Conservation (phyloP, 92 coral and sea anemone species). For the Zoanthus gigantus region DNA sequence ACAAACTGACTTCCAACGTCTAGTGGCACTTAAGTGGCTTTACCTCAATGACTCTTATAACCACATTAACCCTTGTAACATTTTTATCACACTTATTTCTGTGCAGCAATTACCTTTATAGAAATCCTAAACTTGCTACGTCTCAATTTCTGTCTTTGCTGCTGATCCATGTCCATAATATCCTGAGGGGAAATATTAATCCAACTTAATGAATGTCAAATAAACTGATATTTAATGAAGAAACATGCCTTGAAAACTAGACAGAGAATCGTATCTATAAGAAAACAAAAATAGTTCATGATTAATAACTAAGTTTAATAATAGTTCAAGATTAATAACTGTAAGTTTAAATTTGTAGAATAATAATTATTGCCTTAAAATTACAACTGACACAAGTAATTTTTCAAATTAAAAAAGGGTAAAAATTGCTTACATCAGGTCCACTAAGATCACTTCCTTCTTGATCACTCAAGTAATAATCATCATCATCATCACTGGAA, state of each 20-base stretch:
- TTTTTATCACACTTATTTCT: background rate
- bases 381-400: background rate
- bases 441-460: conserved; percentile 95
- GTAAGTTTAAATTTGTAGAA: background rate
- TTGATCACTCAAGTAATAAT: conserved; percentile 88
- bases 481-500: conserved; percentile 98
- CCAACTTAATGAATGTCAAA: too few relatives aligned
- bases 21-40: too few relatives aligned
- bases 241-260: too few relatives aligned
- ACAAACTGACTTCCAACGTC: too few relatives aligned
- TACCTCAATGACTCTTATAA: background rate
- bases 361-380: too few relatives aligned
- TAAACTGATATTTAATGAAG: too few relatives aligned
- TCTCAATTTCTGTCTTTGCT: conserved; percentile 70
- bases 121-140: conserved; percentile 84
- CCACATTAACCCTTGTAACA: background rate
- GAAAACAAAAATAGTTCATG: too few relatives aligned
- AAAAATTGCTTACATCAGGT: conserved; percentile 72
- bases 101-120: conserved; percentile 56
- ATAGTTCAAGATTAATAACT: background rate
- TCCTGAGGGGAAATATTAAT: conserved; percentile 52
- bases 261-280: too few relatives aligned
- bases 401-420: too few relatives aligned
- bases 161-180: conserved; percentile 73
- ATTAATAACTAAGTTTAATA: too few relatives aligned